A percentile compares a stretch with the other conserved stretches of the same genome.
Conservation (phyloP, 2,888 invertebrate genomes). For the Chymomyza amoena region DNA sequence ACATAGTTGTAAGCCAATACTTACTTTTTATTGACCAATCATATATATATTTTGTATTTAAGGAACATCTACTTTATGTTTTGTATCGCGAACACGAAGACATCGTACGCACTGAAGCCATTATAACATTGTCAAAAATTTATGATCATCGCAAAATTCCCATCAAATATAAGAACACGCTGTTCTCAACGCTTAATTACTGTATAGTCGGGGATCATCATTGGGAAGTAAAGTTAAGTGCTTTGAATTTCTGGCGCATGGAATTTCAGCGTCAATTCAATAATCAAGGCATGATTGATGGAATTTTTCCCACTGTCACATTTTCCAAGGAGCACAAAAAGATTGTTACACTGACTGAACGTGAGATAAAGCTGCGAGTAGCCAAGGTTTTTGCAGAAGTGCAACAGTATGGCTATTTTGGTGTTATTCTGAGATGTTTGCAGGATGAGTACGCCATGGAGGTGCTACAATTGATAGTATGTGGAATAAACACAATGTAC, state of each 20-base stretch:
- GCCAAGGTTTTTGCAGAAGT: conserved; percentile 84
- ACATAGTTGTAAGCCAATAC: conserved; percentile 81
- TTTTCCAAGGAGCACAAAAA: conserved; percentile 89
- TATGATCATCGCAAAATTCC: conserved; percentile 84
- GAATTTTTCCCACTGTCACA: conserved; percentile 87
- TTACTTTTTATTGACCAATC: no score
- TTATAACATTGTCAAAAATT: conserved; percentile 83
- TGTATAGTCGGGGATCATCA: conserved; percentile 86
- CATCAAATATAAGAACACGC: conserved; percentile 79
- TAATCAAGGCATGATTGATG: conserved; percentile 91
- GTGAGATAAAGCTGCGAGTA: conserved; percentile 81
- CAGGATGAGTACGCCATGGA: conserved; percentile 86
- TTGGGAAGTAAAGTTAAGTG: conserved; percentile 89
- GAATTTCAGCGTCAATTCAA: conserved; percentile 83
- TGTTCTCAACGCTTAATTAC: conserved; percentile 84
- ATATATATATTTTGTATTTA: conserved; percentile 39
- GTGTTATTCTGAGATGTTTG: conserved; percentile 84
- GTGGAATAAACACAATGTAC: conserved; percentile 79
- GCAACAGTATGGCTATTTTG: conserved; percentile 84
- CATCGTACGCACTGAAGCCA: conserved; percentile 87
- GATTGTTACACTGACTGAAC: conserved; percentile 86
- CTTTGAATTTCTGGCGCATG: conserved; percentile 86
- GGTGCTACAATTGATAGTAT: conserved; percentile 83
- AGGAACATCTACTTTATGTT: conserved; percentile 81
- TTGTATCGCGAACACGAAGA: conserved; percentile 86